Conservation (phyloP, 2,888 invertebrate species). For the Diaperis boleti region DNA sequence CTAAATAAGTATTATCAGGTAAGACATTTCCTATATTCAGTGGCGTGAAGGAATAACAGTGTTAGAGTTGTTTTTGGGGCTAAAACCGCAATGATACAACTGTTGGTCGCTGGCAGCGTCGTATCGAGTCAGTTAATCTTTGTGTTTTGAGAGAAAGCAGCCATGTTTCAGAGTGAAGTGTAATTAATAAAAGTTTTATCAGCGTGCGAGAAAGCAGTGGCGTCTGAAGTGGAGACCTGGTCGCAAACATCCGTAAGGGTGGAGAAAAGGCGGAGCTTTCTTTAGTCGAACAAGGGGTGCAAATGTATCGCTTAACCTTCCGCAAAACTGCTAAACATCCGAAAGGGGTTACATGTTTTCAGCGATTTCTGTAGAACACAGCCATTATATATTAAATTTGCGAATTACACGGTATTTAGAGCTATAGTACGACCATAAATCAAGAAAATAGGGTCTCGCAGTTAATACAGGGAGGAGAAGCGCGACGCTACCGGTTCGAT, state of each 20-base stretch:
- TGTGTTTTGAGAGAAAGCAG: conserved; percentile 44
- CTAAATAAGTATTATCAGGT: too few relatives aligned
- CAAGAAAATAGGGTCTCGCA: conserved; percentile 67
- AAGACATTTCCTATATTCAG: too few relatives aligned
- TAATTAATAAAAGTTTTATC: conserved; percentile 58
- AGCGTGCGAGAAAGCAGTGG: conserved; percentile 45
- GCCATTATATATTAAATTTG: conserved; percentile 79
- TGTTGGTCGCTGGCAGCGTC: neutral
- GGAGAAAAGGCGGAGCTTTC: conserved; percentile 58
- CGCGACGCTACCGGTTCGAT: conserved; percentile 52
- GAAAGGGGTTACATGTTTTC: conserved; percentile 62
- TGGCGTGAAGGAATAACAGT: neutral
- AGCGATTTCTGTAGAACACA: conserved; percentile 63
- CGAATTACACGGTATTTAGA: conserved; percentile 84
- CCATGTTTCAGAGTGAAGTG: conserved; percentile 55
- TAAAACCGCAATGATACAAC: neutral
- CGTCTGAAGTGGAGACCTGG: conserved; percentile 54
- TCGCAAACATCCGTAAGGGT: conserved; percentile 57
- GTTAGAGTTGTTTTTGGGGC: neutral
- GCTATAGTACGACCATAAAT: conserved; percentile 78
- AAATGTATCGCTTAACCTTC: conserved; percentile 59
- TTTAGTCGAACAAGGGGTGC: conserved; percentile 58
- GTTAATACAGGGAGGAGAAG: conserved; percentile 64
- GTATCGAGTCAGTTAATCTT: conserved; percentile 24
- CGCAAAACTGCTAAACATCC: conserved; percentile 60